Base-by-base conservation (phyloP, 2,113 vertebrate species). In the Hystrix brachyura region DNA sequence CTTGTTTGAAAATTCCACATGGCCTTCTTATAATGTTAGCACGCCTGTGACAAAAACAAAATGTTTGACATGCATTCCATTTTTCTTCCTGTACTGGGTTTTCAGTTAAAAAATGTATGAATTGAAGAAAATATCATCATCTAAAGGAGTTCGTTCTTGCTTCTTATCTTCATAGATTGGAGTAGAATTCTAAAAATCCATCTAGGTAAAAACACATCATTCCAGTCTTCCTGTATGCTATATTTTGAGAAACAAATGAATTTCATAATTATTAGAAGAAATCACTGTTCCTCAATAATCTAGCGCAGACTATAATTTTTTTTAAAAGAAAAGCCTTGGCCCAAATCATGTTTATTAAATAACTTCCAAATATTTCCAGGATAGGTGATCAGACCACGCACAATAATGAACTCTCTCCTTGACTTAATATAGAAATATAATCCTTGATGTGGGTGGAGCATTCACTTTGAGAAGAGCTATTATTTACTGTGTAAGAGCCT, bases 41-140 rank as follows among this genome's bases (percentile, higher is more conserved):
- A 84, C 80, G 51, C 7, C 14, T 90, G 51, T 84, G 71, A 76
- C 1, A 81, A 59, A 83, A 90, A 79, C 74, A 95, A 83, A 80
- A 95, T 85, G 18, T 76, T 94, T 81, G 51, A 53, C 1, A 87
- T 81, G 34, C 2, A 71, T 59, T 87, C 91, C 48, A 32, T 71
- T 51, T 57, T 43, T 65, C 46, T 90, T 25, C 48, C 79, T 38
- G 43, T 55, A 74, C 27, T 59, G 23, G 38, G 1, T 90, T 19
- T 92, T 96, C 21, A 67, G 38, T 32, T 95, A 32, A 92, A 72
- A 74, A 17, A 46, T 76, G 71, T 90, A 65, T 43, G 9, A 84
- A 27, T 76, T 83, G n/a, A 67, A 79, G 53, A 69, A 67, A 87
- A 62, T 53, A 71, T 1, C 4, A 69, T 57, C 21, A 46, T 13